A percentile compares a stretch with the other conserved stretches of the same genome.
Conservation (phyloP, 1,140 invertebrate species). For the Ctenoplectra terminalis region DNA sequence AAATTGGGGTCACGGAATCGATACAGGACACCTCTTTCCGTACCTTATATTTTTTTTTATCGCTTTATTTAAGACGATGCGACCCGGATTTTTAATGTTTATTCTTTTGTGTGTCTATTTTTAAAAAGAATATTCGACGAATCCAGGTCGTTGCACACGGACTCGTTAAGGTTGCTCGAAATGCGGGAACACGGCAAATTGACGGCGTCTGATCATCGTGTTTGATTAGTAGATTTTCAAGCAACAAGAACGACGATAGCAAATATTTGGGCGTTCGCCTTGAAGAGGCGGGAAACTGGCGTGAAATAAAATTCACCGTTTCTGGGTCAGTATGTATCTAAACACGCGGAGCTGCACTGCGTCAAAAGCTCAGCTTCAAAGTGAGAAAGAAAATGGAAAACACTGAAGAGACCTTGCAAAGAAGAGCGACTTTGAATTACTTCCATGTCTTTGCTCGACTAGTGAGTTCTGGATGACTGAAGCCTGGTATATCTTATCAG, state of each 20-base stretch:
- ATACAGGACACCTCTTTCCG: not conserved
- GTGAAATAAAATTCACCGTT: slow-evolving; percentile 53
- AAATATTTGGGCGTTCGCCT: slow-evolving; percentile 62
- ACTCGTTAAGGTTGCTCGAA: not conserved
- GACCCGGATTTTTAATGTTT: no score
- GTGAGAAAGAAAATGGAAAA: slow-evolving; percentile 19
- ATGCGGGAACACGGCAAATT: not conserved
- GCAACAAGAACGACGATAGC: slow-evolving; percentile 27
- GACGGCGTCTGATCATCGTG: slow-evolving; percentile 4
- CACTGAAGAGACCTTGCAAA: not conserved
- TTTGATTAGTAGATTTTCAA: slow-evolving; percentile 49
- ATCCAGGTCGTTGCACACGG: not conserved
- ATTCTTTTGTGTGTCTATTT: not conserved
- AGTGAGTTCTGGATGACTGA: not conserved
- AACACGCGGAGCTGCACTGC: slow-evolving; percentile 54
- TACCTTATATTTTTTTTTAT: no score
- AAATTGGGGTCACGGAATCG: not conserved
- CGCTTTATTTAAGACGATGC: no score
- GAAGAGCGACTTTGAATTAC: slow-evolving; percentile 33
- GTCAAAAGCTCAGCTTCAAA: slow-evolving; percentile 46
- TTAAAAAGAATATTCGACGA: not conserved
- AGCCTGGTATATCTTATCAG: not conserved
- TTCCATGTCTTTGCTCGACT: not conserved
- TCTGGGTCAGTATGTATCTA: slow-evolving; percentile 62
- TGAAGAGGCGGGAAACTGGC: slow-evolving; percentile 32